Conservation (phyloP, 37 sponge, comb jelly and placozoan genomes). For the Chondrilla cf. caribensis region DNA sequence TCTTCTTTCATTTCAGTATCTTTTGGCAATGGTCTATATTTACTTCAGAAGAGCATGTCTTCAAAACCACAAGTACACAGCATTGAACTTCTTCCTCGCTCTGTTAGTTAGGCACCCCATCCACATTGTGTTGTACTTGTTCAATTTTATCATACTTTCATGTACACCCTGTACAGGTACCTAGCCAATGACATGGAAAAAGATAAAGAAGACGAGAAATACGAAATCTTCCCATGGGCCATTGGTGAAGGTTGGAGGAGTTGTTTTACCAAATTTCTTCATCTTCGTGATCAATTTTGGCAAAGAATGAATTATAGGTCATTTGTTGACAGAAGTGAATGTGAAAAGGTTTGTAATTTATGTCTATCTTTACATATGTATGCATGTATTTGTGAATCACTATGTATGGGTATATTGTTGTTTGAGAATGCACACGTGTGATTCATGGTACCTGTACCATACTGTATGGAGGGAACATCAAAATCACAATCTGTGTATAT, state of each 20-base stretch:
- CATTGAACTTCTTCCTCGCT: slow-evolving; percentile 71
- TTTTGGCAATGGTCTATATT: slow-evolving; percentile 85
- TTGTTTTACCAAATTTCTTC: slow-evolving; percentile 52
- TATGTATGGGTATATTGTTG: no score
- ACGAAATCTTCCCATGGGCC: slow-evolving; percentile 85
- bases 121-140: no score
- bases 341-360: slow-evolving; percentile 62
- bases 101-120: slow-evolving; percentile 36
- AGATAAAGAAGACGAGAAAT: slow-evolving; percentile 86
- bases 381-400: no score
- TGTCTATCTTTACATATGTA: background rate
- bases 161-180: slow-evolving; percentile 20
- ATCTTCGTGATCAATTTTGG: slow-evolving; percentile 69
- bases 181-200: slow-evolving; percentile 90
- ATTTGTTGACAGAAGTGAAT: slow-evolving; percentile 69
- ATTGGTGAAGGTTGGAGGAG: slow-evolving; percentile 68
- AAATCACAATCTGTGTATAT: no score
- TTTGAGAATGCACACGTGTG: no score
- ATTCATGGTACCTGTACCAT: no score
- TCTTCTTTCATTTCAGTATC: slow-evolving; percentile 49
- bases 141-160: no score
- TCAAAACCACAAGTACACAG: slow-evolving; percentile 46
- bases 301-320: slow-evolving; percentile 71
- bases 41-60: slow-evolving; percentile 80
- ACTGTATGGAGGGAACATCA: no score